A percentile compares a stretch with the other conserved stretches of the same genome.
These are phyloP conservation scores for Rhegmatorhina hoffmannsi DNA, from an alignment of 2,113 vertebrate genomes.

Conservation along the genomic window DNA sequence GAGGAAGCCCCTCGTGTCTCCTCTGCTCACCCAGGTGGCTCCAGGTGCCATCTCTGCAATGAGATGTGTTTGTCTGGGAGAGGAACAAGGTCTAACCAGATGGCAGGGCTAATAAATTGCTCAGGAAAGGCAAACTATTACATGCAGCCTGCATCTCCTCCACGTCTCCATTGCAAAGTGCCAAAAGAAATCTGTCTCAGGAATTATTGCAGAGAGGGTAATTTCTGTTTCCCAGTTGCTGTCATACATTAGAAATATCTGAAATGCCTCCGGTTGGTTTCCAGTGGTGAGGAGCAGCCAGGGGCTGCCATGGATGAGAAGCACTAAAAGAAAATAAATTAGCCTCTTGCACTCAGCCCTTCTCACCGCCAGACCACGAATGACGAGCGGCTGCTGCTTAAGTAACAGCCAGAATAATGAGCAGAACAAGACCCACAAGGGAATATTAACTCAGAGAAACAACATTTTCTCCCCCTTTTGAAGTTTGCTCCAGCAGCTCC, in stretches of 20 bases:
- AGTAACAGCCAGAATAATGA: conserved; percentile 59
- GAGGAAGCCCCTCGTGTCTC: background rate
- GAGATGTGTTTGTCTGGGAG: background rate
- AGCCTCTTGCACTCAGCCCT: conserved; percentile 61
- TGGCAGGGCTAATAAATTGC: background rate
- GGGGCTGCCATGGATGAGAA: conserved; percentile 55
- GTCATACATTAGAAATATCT: conserved; percentile 51
- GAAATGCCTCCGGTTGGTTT: conserved; percentile 56
- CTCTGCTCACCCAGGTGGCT: fast-evolving
- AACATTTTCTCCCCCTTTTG: background rate
- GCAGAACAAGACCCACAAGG: background rate
- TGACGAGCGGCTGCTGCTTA: conserved; percentile 50
- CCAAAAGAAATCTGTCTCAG: conserved; percentile 52
- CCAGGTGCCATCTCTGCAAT: background rate
- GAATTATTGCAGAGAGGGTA: conserved; percentile 56
- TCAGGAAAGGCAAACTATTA: background rate
- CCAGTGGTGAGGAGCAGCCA: conserved; percentile 55
- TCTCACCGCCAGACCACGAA: conserved; percentile 5
- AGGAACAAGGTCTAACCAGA: background rate
- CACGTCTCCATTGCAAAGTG: background rate
- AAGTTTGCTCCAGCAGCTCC: background rate
- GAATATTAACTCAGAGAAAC: conserved; percentile 8
- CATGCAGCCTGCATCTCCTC: background rate
- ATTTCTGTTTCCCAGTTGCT: conserved; percentile 60
- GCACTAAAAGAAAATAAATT: conserved; percentile 65